phyloP scores from a whole-genome alignment of 2,888 invertebrate genomes.

The Gnatocerus cornutus region DNA sequence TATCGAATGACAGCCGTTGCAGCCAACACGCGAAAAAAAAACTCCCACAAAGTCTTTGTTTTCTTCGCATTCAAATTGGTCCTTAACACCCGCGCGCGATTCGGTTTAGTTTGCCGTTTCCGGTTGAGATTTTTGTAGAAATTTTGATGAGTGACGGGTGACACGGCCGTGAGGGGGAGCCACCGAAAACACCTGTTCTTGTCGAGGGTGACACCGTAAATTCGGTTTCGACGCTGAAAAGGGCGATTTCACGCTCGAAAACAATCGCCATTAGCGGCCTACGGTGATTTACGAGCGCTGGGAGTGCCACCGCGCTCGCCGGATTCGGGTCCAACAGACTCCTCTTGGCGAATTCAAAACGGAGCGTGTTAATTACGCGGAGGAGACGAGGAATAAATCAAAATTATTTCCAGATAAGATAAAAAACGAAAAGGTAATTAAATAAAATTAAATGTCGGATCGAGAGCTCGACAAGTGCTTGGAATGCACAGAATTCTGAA shows the following conservation, averaged over 20 bases:
- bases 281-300: conserved; percentile 1
- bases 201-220: conserved; percentile 13
- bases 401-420: neutral
- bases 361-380: too few relatives aligned
- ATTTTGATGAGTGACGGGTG: conserved; percentile 37
- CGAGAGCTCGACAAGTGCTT: conserved; percentile 18
- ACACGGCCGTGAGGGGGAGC: conserved; percentile 29
- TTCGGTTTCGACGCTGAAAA: neutral
- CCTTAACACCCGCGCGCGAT: conserved; percentile 42
- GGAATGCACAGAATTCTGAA: conserved; percentile 30
- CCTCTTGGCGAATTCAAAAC: too few relatives aligned
- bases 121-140: conserved; percentile 32
- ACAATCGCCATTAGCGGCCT: neutral
- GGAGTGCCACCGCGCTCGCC: neutral
- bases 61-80: conserved; percentile 45
- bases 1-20: conserved; percentile 42
- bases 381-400: too few relatives aligned
- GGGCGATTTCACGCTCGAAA: neutral
- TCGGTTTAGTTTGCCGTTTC: conserved; percentile 30
- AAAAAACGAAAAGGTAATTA: neutral
- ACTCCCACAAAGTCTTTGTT: conserved; percentile 25
- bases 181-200: conserved; percentile 39
- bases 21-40: conserved; percentile 27
- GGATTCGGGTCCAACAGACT: neutral
- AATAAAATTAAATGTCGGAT: neutral